These are phyloP conservation scores for Coregonus clupeaformis DNA, from an alignment of 2,113 vertebrate genomes.

Conservation along the genomic window DNA sequence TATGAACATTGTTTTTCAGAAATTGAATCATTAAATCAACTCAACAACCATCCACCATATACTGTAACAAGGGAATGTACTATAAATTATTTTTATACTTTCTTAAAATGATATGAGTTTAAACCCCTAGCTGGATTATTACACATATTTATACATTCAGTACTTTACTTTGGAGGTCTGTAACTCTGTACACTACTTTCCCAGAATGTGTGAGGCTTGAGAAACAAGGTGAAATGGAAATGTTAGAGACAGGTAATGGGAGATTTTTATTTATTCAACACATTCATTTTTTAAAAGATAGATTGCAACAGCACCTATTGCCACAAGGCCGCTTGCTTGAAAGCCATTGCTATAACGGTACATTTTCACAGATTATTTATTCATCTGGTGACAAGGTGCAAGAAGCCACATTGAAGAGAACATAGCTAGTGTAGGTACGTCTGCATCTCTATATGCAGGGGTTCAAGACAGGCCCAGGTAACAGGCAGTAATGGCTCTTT, in stretches of 20 bases:
- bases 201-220: slow-evolving; percentile 54
- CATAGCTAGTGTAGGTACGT: slow-evolving; percentile 25
- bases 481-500: slow-evolving; percentile 60
- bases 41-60: background rate
- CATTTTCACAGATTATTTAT: slow-evolving; percentile 78
- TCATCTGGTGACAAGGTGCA: slow-evolving; percentile 69
- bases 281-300: slow-evolving; percentile 78
- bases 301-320: slow-evolving; percentile 53
- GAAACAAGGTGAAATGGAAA: slow-evolving; percentile 66
- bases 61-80: background rate
- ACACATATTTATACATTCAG: slow-evolving; percentile 31
- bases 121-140: background rate
- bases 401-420: slow-evolving; percentile 61
- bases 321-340: slow-evolving; percentile 55
- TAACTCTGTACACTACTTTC: slow-evolving; percentile 12
- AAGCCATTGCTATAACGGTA: slow-evolving; percentile 72
- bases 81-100: background rate
- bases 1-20: background rate
- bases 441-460: slow-evolving; percentile 43
- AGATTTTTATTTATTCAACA: slow-evolving; percentile 64
- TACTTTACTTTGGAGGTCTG: too few species aligned
- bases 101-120: background rate
- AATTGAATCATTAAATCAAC: background rate
- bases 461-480: slow-evolving; percentile 25
- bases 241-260: slow-evolving; percentile 69